Evolutionary conservation across 2,888 invertebrate species (phyloP).

Genomic region (Keiferia lycopersicella): DNA sequence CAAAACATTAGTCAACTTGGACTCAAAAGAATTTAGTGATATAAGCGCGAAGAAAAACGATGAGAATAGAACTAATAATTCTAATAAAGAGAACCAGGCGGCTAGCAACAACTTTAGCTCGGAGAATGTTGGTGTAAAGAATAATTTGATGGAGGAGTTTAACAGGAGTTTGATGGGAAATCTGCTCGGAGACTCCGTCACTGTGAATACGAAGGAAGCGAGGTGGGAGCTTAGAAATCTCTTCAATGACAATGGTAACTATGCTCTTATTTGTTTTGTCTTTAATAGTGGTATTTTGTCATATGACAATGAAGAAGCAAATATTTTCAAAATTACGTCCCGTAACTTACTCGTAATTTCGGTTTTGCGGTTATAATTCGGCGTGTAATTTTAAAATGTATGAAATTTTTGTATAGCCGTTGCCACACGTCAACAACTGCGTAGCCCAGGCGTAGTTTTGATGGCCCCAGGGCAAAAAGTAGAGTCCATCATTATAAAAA

Average conservation of each 20-base stretch:
- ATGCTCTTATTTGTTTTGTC: not conserved
- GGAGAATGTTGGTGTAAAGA: slow-evolving; percentile 60
- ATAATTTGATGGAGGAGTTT: slow-evolving; percentile 74
- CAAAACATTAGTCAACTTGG: slow-evolving; percentile 72
- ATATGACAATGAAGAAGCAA: too few relatives aligned
- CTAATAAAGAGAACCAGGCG: slow-evolving; percentile 65
- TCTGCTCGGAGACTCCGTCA: slow-evolving; percentile 81
- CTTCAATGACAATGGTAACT: slow-evolving; percentile 78
- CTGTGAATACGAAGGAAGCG: slow-evolving; percentile 87
- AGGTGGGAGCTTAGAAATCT: slow-evolving; percentile 83
- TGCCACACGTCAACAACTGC: too few relatives aligned
- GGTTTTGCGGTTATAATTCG: too few relatives aligned
- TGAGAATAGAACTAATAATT: slow-evolving; percentile 47
- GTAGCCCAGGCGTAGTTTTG: too few relatives aligned
- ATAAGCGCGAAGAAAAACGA: slow-evolving; percentile 59
- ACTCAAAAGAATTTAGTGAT: slow-evolving; percentile 75
- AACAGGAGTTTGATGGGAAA: slow-evolving; percentile 76
- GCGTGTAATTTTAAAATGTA: too few relatives aligned
- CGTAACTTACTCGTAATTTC: too few relatives aligned
- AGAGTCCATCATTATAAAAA: too few relatives aligned
- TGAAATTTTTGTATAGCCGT: too few relatives aligned
- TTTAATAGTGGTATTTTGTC: too few relatives aligned
- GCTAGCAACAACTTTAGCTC: slow-evolving; percentile 47
- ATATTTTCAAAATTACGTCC: not conserved
- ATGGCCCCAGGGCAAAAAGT: too few relatives aligned